Percentiles rank a stretch among this genome's conserved stretches.
Evolutionary conservation across 2,113 vertebrate genomes (phyloP).

Genomic region (Rhinopomastus cyanomelas): DNA sequence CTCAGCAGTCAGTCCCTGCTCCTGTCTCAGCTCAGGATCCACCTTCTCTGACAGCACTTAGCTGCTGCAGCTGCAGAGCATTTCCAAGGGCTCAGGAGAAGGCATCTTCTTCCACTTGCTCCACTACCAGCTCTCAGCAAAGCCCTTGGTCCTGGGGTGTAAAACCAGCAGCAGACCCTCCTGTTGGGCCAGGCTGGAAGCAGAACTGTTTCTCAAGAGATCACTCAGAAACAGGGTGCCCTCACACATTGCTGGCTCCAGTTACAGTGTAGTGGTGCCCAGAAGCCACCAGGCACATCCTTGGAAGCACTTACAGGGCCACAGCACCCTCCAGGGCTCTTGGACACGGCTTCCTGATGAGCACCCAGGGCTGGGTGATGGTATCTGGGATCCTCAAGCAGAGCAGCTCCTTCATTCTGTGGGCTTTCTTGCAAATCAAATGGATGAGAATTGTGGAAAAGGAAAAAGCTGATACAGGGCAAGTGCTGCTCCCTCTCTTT

Average conservation of each 20-base stretch:
- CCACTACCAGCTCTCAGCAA: not conserved
- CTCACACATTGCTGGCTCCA: no score
- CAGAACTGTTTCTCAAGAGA: not conserved
- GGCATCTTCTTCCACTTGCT: not conserved
- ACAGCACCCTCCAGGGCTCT: not conserved
- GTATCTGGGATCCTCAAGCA: not conserved
- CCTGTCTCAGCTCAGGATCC: not conserved
- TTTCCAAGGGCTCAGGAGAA: not conserved
- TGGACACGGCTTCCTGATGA: not conserved
- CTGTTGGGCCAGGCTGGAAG: rapidly evolving
- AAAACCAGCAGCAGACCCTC: not conserved
- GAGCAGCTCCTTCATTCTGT: rapidly evolving
- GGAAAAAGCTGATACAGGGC: not conserved
- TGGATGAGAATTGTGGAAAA: not conserved
- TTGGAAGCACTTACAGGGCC: not conserved
- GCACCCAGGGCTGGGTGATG: not conserved
- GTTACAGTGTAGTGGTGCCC: rapidly evolving
- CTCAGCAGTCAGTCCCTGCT: not conserved
- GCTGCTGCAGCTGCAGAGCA: not conserved
- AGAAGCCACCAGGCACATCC: rapidly evolving
- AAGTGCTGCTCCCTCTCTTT: not conserved
- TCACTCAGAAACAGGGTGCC: not conserved
- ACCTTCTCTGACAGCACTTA: not conserved
- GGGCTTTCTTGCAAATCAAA: not conserved
- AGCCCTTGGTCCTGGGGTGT: not conserved